These are phyloP conservation scores for Sapayoa aenigma DNA, from an alignment of 2,113 vertebrate species.

Conservation along the genomic window DNA sequence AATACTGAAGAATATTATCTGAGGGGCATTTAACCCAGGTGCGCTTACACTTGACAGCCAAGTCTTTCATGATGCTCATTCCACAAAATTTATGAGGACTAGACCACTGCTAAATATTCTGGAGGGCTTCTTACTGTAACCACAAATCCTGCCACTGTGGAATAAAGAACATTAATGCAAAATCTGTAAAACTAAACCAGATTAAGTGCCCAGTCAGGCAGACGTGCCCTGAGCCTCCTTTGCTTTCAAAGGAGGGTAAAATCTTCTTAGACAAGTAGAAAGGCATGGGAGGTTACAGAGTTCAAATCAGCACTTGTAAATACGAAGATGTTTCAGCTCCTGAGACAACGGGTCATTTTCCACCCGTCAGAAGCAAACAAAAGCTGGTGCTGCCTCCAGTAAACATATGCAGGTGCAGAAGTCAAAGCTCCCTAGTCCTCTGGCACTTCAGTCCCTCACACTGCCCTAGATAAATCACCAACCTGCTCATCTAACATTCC, in stretches of 20 bases:
- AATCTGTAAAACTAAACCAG: neutral
- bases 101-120: neutral
- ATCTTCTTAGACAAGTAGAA: neutral
- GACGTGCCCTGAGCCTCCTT: too few species aligned
- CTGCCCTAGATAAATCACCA: neutral
- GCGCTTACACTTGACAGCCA: neutral
- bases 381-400: neutral
- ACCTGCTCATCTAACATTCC: neutral
- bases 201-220: neutral
- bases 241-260: neutral
- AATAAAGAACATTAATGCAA: neutral
- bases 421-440: neutral
- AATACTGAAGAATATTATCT: neutral
- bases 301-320: neutral
- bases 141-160: neutral
- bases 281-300: neutral
- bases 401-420: rapidly evolving
- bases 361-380: neutral
- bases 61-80: neutral
- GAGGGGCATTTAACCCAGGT: neutral
- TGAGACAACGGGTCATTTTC: neutral
- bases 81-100: neutral
- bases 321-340: neutral
- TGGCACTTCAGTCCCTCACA: neutral
- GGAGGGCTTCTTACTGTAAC: neutral